A percentile compares a stretch with the other conserved stretches of the same genome.
phyloP scores from a whole-genome alignment of 2,888 invertebrate species.

The Rotaria socialis region DNA sequence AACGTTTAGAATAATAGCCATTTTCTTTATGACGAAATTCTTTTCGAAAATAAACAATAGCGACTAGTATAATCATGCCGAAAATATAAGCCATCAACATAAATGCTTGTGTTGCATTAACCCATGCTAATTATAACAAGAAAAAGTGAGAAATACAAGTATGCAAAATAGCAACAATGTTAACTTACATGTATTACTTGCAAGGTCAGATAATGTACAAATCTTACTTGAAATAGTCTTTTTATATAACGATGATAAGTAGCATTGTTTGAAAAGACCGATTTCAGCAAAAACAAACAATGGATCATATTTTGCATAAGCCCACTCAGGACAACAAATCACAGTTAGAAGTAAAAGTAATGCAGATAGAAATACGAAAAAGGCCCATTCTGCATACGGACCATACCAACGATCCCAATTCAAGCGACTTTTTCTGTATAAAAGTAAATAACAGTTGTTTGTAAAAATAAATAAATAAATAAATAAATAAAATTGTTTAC shows the following conservation, averaged over 20 bases:
- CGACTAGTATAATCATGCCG: neutral
- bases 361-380: neutral
- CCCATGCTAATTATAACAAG: neutral
- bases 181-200: neutral
- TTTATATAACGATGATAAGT: neutral
- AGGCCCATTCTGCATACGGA: neutral
- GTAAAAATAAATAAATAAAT: too few relatives aligned
- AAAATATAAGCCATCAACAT: neutral
- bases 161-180: neutral
- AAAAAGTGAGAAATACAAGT: neutral
- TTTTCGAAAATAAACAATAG: neutral
- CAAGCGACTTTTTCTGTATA: neutral
- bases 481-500: neutral
- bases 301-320: neutral
- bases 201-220: neutral
- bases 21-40: neutral
- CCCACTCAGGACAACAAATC: slow-evolving; percentile 29
- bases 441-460: neutral
- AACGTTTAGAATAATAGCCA: neutral
- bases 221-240: neutral
- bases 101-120: slow-evolving; percentile 32
- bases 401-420: slow-evolving; percentile 13
- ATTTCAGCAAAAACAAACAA: neutral
- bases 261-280: slow-evolving; percentile 31
- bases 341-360: neutral